A percentile compares a stretch with the other conserved stretches of the same genome.
Evolutionary conservation across 2,797 vertebrate species (phyloP).

Genomic region (Hypotaenidia philippensis): DNA sequence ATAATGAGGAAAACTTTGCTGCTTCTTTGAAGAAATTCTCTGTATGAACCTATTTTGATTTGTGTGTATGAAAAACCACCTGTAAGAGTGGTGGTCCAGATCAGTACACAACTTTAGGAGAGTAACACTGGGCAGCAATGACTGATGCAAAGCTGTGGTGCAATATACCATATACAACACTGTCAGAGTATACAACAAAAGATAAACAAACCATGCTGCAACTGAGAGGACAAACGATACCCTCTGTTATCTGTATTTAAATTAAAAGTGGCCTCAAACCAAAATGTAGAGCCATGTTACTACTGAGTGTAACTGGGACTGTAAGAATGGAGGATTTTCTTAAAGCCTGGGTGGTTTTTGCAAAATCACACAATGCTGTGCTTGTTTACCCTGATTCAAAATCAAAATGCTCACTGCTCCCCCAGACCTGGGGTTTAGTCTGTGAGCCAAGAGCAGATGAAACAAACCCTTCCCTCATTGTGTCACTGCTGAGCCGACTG

Average conservation of each 20-base stretch:
- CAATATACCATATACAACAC: background rate
- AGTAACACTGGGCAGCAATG: background rate
- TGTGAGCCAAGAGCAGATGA: background rate
- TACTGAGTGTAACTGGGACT: background rate
- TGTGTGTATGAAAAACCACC: background rate
- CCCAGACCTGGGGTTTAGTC: background rate
- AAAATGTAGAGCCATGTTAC: background rate
- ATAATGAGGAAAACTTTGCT: background rate
- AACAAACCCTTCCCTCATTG: background rate
- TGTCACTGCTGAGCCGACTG: background rate
- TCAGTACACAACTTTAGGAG: background rate
- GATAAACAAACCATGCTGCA: background rate
- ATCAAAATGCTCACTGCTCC: background rate
- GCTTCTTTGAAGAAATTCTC: background rate
- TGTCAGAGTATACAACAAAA: too few species aligned
- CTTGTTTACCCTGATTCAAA: background rate
- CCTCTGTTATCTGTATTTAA: background rate
- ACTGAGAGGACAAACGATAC: background rate
- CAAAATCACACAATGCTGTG: fast-evolving
- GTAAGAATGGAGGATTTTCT: background rate
- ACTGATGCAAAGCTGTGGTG: background rate
- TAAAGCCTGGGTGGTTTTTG: background rate
- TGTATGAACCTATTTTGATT: background rate
- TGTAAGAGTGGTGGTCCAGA: background rate
- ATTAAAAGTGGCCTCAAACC: background rate